Conservation (phyloP, 2,113 vertebrate genomes). For the Edolisoma coerulescens region DNA sequence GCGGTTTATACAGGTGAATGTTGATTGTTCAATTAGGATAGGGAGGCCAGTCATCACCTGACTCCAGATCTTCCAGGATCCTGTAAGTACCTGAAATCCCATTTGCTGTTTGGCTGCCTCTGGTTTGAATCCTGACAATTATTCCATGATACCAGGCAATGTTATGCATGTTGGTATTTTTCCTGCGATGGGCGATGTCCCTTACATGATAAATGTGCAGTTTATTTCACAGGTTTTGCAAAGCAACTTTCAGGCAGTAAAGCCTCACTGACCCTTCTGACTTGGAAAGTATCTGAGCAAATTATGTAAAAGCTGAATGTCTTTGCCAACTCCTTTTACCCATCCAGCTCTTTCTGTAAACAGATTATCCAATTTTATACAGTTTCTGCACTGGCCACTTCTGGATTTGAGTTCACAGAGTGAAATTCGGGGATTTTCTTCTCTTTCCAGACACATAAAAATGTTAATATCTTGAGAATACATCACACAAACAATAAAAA, state of each 20-base stretch:
- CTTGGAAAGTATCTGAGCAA: slow-evolving; percentile 18
- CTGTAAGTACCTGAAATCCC: neutral
- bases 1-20: neutral
- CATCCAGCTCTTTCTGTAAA: slow-evolving; percentile 38
- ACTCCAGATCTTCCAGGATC: neutral
- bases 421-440: neutral
- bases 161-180: neutral
- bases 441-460: neutral
- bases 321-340: neutral
- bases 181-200: neutral
- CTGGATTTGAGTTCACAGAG: neutral
- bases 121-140: neutral
- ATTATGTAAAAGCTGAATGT: slow-evolving; percentile 22
- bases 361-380: slow-evolving; percentile 50
- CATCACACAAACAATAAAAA: neutral
- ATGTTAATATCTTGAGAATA: neutral
- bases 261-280: neutral
- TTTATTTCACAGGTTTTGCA: slow-evolving; percentile 12
- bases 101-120: neutral
- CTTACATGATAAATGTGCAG: neutral
- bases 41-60: neutral
- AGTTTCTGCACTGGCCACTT: slow-evolving; percentile 36
- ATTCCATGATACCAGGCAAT: neutral
- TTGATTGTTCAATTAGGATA: neutral
- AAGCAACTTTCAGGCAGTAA: neutral